Conservation (phyloP, 2,113 vertebrate species). For the Notothenia coriiceps region DNA sequence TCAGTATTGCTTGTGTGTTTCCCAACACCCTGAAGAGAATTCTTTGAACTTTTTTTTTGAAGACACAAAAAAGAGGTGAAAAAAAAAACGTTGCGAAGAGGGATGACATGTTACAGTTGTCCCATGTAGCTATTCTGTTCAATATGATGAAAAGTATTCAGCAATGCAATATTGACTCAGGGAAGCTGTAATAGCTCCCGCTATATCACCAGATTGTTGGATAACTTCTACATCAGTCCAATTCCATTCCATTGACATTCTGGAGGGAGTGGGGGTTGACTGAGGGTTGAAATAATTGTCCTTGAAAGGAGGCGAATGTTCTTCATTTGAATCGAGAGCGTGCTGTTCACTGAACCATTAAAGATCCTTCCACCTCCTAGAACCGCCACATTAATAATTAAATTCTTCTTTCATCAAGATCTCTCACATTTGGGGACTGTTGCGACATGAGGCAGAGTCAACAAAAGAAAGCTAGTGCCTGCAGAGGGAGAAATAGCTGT, state of each 20-base stretch:
- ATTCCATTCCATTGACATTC: constrained; percentile 59
- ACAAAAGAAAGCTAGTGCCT: constrained; percentile 70
- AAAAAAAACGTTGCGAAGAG: not conserved
- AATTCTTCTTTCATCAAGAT: constrained; percentile 79
- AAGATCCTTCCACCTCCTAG: constrained; percentile 73
- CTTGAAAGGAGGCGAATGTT: constrained; percentile 73
- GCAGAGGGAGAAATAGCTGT: constrained; percentile 70
- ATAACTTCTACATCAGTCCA: constrained; percentile 37
- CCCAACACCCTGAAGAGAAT: constrained; percentile 14
- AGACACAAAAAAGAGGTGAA: constrained; percentile 9
- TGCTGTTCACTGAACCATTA: constrained; percentile 74
- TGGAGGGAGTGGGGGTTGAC: constrained; percentile 50
- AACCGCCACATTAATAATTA: constrained; percentile 80
- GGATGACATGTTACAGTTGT: constrained; percentile 16
- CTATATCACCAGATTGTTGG: constrained; percentile 19
- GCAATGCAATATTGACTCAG: constrained; percentile 11
- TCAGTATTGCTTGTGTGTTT: constrained; percentile 32
- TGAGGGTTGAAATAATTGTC: constrained; percentile 78
- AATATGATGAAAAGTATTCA: constrained; percentile 14
- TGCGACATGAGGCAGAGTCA: constrained; percentile 49
- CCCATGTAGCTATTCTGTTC: constrained; percentile 1
- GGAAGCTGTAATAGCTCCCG: not conserved
- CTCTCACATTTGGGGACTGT: constrained; percentile 70
- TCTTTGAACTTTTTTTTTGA: constrained; percentile 21
- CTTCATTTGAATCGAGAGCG: constrained; percentile 58